Conservation (phyloP, 2,888 invertebrate species). For the Xestoiulus laeticollis region DNA sequence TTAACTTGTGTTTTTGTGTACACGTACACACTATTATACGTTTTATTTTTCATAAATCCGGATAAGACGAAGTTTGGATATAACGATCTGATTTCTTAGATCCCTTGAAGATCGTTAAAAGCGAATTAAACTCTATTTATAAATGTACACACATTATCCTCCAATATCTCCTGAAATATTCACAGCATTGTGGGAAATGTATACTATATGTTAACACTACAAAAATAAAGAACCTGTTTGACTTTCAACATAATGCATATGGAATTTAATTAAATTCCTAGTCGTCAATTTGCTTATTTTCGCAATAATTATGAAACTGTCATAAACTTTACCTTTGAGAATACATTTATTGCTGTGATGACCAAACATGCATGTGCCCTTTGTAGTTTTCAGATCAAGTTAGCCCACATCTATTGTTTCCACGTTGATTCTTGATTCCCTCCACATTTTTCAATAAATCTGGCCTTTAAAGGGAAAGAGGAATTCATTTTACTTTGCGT, state of each 20-base stretch:
- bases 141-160: no score
- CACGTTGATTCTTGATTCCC: background rate
- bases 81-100: no score
- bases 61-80: no score
- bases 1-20: no score
- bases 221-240: no score
- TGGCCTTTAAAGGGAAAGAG: slow-evolving; percentile 5
- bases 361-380: background rate
- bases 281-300: background rate
- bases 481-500: slow-evolving; percentile 6
- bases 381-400: background rate
- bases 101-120: no score
- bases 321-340: background rate
- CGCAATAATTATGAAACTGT: background rate
- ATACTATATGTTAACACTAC: no score
- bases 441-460: background rate
- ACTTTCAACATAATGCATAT: background rate
- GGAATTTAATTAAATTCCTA: background rate
- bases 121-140: no score
- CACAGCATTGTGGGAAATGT: no score
- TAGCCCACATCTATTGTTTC: background rate
- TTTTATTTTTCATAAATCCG: no score
- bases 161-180: no score
- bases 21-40: no score
- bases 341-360: background rate